Percentiles rank a stretch among this genome's conserved stretches.
Conservation (phyloP, 2,797 vertebrate genomes). For the Harpagifer antarcticus region DNA sequence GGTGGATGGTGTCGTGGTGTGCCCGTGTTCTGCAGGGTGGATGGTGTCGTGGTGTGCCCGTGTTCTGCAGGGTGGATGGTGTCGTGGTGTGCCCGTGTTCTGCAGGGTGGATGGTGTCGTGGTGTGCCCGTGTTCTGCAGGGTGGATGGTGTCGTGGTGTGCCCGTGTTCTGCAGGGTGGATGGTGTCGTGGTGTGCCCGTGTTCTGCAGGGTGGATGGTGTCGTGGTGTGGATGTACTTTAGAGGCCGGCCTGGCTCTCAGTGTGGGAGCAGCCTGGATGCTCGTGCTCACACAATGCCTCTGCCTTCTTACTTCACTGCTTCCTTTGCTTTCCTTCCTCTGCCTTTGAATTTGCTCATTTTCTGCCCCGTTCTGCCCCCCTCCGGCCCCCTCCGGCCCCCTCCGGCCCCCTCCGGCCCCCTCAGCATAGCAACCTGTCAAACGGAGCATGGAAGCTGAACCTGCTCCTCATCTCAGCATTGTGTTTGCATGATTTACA, state of each 20-base stretch:
- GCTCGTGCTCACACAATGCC: constrained; percentile 81
- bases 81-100: constrained; percentile 49
- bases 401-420: constrained; percentile 69
- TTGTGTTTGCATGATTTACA: neutral
- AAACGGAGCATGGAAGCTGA: constrained; percentile 59
- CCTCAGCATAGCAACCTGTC: constrained; percentile 73
- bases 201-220: constrained; percentile 39
- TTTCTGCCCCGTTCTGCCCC: constrained; percentile 82
- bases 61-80: too few relatives aligned
- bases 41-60: constrained; percentile 53
- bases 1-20: constrained; percentile 50
- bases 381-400: constrained; percentile 31
- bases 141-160: constrained; percentile 53
- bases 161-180: constrained; percentile 26
- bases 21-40: too few relatives aligned
- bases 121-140: constrained; percentile 33
- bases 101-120: constrained; percentile 50
- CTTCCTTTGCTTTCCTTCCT: constrained; percentile 82
- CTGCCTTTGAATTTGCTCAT: constrained; percentile 88
- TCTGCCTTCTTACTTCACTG: constrained; percentile 83
- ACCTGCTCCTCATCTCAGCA: constrained; percentile 51
- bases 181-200: constrained; percentile 48
- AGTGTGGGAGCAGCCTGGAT: constrained; percentile 63
- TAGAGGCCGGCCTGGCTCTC: constrained; percentile 52
- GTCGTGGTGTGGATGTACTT: constrained; percentile 55